phyloP scores from a whole-genome alignment of 2,797 vertebrate genomes.

The Cossypha dichroa region DNA sequence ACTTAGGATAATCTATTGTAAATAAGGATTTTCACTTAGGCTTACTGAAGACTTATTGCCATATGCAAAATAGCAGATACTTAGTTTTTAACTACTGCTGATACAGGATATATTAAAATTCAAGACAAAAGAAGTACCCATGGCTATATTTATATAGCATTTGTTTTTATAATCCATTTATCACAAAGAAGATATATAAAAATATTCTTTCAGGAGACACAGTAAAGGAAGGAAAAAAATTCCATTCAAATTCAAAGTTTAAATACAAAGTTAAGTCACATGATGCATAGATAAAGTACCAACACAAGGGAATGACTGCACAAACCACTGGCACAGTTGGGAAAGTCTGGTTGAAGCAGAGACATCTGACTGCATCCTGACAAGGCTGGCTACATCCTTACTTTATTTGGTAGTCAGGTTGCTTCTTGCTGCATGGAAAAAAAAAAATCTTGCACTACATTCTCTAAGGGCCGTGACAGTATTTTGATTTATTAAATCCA shows the following conservation, averaged over 20 bases:
- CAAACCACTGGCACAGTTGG: not conserved
- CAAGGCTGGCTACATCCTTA: not conserved
- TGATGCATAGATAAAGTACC: not conserved
- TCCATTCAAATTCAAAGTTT: not conserved
- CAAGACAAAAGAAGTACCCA: not conserved
- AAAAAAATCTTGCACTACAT: not conserved
- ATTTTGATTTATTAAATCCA: slow-evolving; percentile 1
- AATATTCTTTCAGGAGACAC: not conserved
- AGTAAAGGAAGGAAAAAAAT: not conserved
- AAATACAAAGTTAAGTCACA: not conserved
- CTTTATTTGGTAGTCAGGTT: not conserved
- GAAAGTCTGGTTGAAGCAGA: not conserved
- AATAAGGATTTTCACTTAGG: not conserved
- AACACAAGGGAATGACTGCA: not conserved
- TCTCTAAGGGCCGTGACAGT: not conserved
- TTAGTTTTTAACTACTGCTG: not conserved
- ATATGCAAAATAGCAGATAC: not conserved
- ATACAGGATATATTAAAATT: not conserved
- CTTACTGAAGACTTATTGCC: not conserved
- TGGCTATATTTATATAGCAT: not conserved
- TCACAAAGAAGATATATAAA: not conserved
- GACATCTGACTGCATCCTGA: too few species aligned
- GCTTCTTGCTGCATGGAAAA: not conserved
- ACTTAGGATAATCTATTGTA: not conserved
- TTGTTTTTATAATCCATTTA: not conserved